phyloP scores from a whole-genome alignment of 2,113 vertebrate species.

The Marcusenius ussheri region DNA sequence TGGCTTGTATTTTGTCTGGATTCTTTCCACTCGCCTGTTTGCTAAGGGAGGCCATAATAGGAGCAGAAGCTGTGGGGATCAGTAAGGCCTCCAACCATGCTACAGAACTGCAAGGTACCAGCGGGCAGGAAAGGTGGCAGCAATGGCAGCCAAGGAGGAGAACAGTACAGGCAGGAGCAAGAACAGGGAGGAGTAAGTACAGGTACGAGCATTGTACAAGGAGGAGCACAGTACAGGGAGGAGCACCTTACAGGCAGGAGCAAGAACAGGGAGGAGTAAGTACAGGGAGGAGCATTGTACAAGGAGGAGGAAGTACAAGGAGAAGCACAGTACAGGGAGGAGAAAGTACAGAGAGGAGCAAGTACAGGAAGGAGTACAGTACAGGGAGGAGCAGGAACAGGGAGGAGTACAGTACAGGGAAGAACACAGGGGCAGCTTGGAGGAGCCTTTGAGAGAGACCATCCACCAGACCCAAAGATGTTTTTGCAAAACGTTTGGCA shows the following conservation, averaged over 20 bases:
- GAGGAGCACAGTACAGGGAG: background rate
- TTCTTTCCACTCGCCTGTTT: background rate
- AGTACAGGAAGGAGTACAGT: background rate
- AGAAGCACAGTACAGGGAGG: background rate
- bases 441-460: background rate
- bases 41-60: background rate
- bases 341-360: background rate
- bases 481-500: background rate
- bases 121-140: background rate
- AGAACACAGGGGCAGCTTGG: background rate
- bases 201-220: no score
- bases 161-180: background rate
- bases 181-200: no score
- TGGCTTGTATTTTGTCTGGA: background rate
- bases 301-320: rapidly evolving
- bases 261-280: background rate
- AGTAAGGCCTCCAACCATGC: background rate
- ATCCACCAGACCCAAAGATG: background rate
- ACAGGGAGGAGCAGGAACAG: background rate
- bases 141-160: background rate
- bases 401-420: background rate
- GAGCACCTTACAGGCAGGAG: background rate
- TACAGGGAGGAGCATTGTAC: background rate
- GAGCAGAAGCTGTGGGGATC: background rate
- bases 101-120: background rate